A percentile compares a stretch with the other conserved stretches of the same genome.
Conservation (phyloP, 2,797 vertebrate species). For the Acanthurus leucopareius region DNA sequence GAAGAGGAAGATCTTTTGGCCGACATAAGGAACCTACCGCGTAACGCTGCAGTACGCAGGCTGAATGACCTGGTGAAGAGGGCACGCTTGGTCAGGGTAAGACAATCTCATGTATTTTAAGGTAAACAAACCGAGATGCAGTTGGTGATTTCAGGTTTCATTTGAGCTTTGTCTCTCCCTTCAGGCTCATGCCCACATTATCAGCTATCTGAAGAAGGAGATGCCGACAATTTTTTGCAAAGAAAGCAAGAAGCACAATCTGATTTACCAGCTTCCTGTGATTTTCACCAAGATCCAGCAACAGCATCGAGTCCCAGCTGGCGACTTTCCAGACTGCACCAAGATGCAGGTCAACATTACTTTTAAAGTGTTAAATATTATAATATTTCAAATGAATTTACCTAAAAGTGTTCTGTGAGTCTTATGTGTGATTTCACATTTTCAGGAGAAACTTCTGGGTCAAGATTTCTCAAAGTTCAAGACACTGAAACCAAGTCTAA, state of each 20-base stretch:
- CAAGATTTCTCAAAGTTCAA: conserved; percentile 94
- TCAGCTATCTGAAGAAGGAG: conserved; percentile 91
- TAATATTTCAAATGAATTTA: neutral
- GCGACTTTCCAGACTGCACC: conserved; percentile 92
- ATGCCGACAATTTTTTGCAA: conserved; percentile 93
- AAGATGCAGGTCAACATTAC: conserved; percentile 90
- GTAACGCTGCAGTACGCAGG: conserved; percentile 90
- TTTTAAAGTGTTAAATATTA: neutral
- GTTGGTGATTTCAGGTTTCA: neutral
- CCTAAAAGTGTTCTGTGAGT: neutral
- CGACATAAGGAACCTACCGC: conserved; percentile 92
- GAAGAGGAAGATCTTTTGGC: conserved; percentile 93
- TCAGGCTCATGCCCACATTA: conserved; percentile 93
- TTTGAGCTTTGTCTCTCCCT: conserved; percentile 17
- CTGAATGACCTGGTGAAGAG: conserved; percentile 94
- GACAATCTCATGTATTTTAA: conserved; percentile 27
- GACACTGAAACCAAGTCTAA: conserved; percentile 87
- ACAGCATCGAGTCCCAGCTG: conserved; percentile 90
- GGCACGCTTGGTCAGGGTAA: conserved; percentile 91
- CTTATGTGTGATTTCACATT: conserved; percentile 40
- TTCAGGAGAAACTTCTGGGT: conserved; percentile 89
- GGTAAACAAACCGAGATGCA: neutral
- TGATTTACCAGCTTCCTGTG: conserved; percentile 90
- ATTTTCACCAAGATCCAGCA: conserved; percentile 93
- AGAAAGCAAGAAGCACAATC: conserved; percentile 91